These are phyloP conservation scores for Gymnodraco acuticeps DNA, from an alignment of 2,797 vertebrate species.

Conservation along the genomic window DNA sequence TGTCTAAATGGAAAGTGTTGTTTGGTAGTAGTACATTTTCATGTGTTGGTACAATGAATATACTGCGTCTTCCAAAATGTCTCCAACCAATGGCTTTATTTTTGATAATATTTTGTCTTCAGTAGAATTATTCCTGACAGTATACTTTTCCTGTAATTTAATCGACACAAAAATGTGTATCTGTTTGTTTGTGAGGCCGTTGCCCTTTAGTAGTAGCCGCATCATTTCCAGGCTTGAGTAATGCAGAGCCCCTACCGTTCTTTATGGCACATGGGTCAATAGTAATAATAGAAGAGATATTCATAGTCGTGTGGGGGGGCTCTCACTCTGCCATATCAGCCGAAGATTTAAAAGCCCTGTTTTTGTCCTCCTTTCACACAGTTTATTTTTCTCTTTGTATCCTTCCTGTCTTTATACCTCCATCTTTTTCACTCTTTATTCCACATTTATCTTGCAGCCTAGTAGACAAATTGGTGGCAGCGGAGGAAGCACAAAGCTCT, in stretches of 20 bases:
- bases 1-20: constrained; percentile 41
- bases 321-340: constrained; percentile 60
- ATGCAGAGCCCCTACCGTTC: constrained; percentile 70
- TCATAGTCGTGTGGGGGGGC: constrained; percentile 73
- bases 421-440: constrained; percentile 30
- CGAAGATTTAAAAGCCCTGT: constrained; percentile 66
- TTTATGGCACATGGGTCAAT: constrained; percentile 81
- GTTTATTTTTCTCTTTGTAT: constrained; percentile 35
- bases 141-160: neutral
- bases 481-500: constrained; percentile 70
- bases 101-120: neutral
- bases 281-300: constrained; percentile 85
- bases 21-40: constrained; percentile 13
- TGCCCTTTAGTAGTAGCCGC: constrained; percentile 62
- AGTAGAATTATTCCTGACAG: neutral
- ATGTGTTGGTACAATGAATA: constrained; percentile 7
- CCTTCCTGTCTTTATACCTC: constrained; percentile 27
- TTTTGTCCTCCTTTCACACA: constrained; percentile 32
- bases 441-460: constrained; percentile 74
- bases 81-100: neutral
- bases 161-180: constrained; percentile 13
- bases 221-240: constrained; percentile 71
- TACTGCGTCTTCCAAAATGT: neutral
- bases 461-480: constrained; percentile 65
- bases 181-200: constrained; percentile 31